These are phyloP conservation scores for Pheosia gnoma DNA, from an alignment of 2,888 invertebrate species.

Conservation along the genomic window DNA sequence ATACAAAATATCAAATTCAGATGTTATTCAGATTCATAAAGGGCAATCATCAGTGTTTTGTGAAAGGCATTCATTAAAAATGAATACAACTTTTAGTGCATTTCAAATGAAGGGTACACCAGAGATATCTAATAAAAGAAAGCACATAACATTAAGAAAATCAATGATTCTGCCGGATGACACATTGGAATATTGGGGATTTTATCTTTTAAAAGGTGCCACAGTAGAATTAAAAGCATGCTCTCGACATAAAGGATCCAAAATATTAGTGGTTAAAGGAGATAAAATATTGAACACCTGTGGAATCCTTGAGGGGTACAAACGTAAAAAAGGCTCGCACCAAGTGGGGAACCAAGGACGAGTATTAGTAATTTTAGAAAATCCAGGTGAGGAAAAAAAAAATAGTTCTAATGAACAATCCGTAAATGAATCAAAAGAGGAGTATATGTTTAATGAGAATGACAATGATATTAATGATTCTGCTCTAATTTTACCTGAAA, in stretches of 20 bases:
- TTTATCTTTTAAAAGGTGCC: slow-evolving; percentile 91
- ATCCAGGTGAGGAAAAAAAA: slow-evolving; percentile 49
- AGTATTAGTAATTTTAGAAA: slow-evolving; percentile 75
- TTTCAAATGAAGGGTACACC: slow-evolving; percentile 89
- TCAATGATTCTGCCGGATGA: slow-evolving; percentile 93
- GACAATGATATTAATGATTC: slow-evolving; percentile 8
- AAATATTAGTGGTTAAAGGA: slow-evolving; percentile 92
- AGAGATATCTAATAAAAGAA: slow-evolving; percentile 87
- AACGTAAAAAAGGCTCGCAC: slow-evolving; percentile 85
- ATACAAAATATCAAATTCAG: slow-evolving; percentile 92
- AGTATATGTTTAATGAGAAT: slow-evolving; percentile 9
- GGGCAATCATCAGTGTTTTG: slow-evolving; percentile 94
- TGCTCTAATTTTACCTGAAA: slow-evolving; percentile 8
- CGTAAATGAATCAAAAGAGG: not conserved
- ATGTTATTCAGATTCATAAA: slow-evolving; percentile 91
- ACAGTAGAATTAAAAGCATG: slow-evolving; percentile 91
- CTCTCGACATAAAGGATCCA: slow-evolving; percentile 90
- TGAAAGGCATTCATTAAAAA: slow-evolving; percentile 89
- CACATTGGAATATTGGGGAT: slow-evolving; percentile 95
- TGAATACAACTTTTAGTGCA: slow-evolving; percentile 89
- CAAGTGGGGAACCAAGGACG: slow-evolving; percentile 84
- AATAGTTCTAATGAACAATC: slow-evolving; percentile 16
- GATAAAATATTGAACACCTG: slow-evolving; percentile 91
- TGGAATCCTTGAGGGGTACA: slow-evolving; percentile 89
- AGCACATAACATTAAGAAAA: slow-evolving; percentile 91